Percentiles rank a stretch among this genome's conserved stretches.
phyloP scores from a whole-genome alignment of 30 jellyfish, hydroid and myxozoan species.

The Mastigias papua region DNA sequence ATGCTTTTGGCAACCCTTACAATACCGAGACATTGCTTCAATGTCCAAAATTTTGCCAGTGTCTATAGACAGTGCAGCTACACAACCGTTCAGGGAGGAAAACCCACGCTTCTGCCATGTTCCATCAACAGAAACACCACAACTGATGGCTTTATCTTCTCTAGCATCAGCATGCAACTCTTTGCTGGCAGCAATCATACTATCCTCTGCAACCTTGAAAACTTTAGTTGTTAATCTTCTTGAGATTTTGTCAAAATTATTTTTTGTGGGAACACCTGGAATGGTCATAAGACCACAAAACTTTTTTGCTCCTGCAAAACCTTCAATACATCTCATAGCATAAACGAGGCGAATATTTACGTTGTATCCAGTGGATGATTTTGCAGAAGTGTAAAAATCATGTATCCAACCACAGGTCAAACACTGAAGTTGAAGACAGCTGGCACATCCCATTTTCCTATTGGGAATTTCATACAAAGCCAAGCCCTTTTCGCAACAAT shows the following conservation, averaged over 20 bases:
- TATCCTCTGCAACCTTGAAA: slow-evolving; percentile 28
- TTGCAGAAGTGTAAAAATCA: slow-evolving; percentile 8
- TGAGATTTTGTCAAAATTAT: not conserved
- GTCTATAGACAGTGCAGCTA: slow-evolving; percentile 19
- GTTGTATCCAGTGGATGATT: slow-evolving; percentile 3
- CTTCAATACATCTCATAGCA: slow-evolving; percentile 27
- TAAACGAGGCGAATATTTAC: slow-evolving; percentile 21
- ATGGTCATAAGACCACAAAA: slow-evolving; percentile 38
- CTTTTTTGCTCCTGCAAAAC: slow-evolving; percentile 9
- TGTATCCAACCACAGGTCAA: slow-evolving; percentile 13
- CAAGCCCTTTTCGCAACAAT: not conserved
- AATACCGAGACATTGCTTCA: slow-evolving; percentile 3
- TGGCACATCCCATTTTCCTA: slow-evolving; percentile 7
- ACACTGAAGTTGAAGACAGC: not conserved
- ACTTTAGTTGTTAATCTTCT: not conserved
- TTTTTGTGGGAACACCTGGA: slow-evolving; percentile 1
- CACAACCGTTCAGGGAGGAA: slow-evolving; percentile 43
- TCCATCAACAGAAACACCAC: slow-evolving; percentile 30
- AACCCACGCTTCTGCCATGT: slow-evolving; percentile 53
- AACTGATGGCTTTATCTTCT: not conserved
- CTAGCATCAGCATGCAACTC: slow-evolving; percentile 17
- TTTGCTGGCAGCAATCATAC: slow-evolving; percentile 17
- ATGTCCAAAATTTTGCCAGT: slow-evolving; percentile 2
- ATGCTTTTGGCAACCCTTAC: slow-evolving; percentile 11
- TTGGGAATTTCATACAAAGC: not conserved